Conservation (phyloP, 2,888 invertebrate genomes). For the Digitonthophagus gazella region DNA sequence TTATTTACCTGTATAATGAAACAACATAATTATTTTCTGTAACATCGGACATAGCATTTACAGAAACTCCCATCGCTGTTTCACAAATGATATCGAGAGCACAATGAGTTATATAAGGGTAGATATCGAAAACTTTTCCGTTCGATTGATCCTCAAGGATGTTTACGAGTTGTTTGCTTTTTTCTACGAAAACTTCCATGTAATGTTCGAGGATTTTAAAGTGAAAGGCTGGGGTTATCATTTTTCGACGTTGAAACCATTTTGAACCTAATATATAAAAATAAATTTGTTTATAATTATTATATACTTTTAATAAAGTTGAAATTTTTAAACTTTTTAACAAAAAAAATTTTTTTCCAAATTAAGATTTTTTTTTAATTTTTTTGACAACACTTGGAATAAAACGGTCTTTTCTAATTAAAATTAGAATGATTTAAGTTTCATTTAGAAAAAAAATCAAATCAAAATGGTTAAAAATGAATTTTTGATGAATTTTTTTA, state of each 20-base stretch:
- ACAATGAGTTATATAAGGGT: conserved; percentile 40
- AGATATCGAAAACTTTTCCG: conserved; percentile 40
- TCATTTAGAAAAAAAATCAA: no score
- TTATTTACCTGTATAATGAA: conserved; percentile 16
- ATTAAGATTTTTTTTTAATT: no score
- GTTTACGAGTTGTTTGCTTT: conserved; percentile 35
- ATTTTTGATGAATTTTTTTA: no score
- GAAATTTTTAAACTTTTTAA: no score
- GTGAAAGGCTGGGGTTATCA: conserved; percentile 43
- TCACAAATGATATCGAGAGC: conserved; percentile 43
- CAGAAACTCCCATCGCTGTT: conserved; percentile 25
- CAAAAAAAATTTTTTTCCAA: no score
- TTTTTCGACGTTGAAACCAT: conserved; percentile 39
- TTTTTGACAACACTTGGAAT: no score
- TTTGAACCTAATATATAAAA: conserved; percentile 26
- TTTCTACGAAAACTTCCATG: conserved; percentile 39
- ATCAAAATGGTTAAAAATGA: no score
- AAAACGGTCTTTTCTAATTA: no score
- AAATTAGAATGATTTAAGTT: no score
- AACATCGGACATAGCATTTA: conserved; percentile 17
- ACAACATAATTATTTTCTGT: conserved; percentile 18
- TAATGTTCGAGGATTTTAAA: conserved; percentile 42
- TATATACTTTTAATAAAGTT: no score
- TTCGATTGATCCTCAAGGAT: conserved; percentile 32
- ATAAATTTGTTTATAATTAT: no score